Percentiles rank a stretch among this genome's conserved stretches.
Conservation (phyloP, 2,113 vertebrate genomes). For the Procavia capensis region DNA sequence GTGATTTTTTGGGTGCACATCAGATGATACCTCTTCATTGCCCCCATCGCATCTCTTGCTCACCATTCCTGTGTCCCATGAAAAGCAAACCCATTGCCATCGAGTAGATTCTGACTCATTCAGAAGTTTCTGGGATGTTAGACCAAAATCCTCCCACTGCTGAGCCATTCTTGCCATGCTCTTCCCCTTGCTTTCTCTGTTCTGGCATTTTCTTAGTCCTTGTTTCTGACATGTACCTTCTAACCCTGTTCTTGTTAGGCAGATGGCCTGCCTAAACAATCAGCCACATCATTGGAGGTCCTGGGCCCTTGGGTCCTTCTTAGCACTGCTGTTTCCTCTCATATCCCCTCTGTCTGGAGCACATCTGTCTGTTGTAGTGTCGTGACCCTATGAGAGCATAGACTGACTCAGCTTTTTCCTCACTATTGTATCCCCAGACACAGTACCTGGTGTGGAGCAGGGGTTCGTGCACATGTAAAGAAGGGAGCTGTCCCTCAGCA, state of each 20-base stretch:
- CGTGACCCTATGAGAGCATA: background rate
- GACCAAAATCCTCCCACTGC: background rate
- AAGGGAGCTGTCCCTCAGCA: fast-evolving
- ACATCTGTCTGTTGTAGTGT: background rate
- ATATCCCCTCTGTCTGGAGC: background rate
- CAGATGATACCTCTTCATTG: background rate
- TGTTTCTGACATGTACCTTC: background rate
- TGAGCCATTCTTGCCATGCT: background rate
- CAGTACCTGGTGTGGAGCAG: background rate
- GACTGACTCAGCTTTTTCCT: background rate
- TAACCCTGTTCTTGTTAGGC: background rate
- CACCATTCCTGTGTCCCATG: background rate
- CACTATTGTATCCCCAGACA: background rate
- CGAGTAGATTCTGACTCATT: no score
- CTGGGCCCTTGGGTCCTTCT: background rate
- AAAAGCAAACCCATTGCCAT: no score
- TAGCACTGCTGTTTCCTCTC: background rate
- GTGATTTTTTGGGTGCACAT: background rate
- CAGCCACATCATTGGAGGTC: background rate
- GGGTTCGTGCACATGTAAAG: fast-evolving
- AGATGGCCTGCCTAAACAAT: background rate
- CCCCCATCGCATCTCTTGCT: background rate
- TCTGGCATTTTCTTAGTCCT: background rate
- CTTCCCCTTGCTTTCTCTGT: background rate
- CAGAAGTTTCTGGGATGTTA: background rate